Evolutionary conservation across 1,140 invertebrate genomes (phyloP), one percentile per base, ranked within the genome.

Genomic region (Coptotermes formosanus): DNA sequence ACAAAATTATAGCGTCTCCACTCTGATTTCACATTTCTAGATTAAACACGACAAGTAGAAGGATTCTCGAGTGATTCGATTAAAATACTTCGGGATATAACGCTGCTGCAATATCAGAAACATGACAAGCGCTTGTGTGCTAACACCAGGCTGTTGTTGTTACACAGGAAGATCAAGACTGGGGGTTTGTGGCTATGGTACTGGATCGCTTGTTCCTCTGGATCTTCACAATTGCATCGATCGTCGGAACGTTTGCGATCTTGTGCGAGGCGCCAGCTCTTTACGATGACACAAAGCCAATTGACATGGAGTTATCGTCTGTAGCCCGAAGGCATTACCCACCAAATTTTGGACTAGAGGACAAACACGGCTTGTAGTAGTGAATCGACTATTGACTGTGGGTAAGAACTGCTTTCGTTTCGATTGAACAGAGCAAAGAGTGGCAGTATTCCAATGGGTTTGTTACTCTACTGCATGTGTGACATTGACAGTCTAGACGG

Each of bases 111-210:
- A 82, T 0, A 82, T 25, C 9, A 32, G 81, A 14, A 43, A 30
- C n/a, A 43, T n/a, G 81, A 19, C 30, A 30, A 4, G 75, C 1
- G n/a, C 12, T 30, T 14, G 12, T 82, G 81, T 82, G 25, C 52
- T 55, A 12, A 55, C 1, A 12, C 19, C 21, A 19, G 52, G 14
- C 14, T 55, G 16, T 55, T 30, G 0, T 85, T 25, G 45, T 30
- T 87, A 90, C 91, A 87, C 91, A 98, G 97, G 97, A 98, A 91
- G 97, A 98, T 92, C 97, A 98, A 93, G 99, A 99, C 90, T 99
- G 99, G 99, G 98, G 98, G 84, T 99, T 99, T 91, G 98, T 99
- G 9, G 98, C 99, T 30, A 99, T 99, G 98, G 98, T 99, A 0
- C 93, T 99, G 87, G 99, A 99, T 91, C 94, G 99, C 38, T 92